phyloP scores from a whole-genome alignment of 2,888 invertebrate genomes.

The Caenorhabditis imperialis region DNA sequence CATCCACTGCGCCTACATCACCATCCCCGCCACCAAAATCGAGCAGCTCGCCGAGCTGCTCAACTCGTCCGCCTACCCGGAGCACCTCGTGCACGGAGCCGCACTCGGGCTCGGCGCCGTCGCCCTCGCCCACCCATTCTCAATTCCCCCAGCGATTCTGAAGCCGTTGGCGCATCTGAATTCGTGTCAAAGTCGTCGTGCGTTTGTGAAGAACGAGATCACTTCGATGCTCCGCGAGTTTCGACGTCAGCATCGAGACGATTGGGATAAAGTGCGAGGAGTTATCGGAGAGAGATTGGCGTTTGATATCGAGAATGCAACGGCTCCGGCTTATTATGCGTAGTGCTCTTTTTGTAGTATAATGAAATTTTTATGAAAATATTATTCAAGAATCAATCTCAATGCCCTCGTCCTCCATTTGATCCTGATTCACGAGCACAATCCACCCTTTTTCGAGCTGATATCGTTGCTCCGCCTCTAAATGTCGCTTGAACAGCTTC shows the following conservation, averaged over 20 bases:
- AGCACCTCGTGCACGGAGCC: slow-evolving; percentile 50
- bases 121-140: slow-evolving; percentile 58
- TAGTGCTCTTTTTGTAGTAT: not conserved
- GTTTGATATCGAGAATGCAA: slow-evolving; percentile 62
- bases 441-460: too few species aligned
- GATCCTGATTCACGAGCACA: too few species aligned
- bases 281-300: slow-evolving; percentile 50
- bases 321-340: slow-evolving; percentile 62
- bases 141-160: slow-evolving; percentile 47
- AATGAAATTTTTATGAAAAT: too few species aligned
- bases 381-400: too few species aligned
- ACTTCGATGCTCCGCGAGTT: slow-evolving; percentile 49
- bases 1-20: slow-evolving; percentile 57
- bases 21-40: slow-evolving; percentile 23
- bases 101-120: slow-evolving; percentile 52
- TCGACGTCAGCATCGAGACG: slow-evolving; percentile 55
- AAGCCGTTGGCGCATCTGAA: slow-evolving; percentile 43
- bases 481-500: too few species aligned
- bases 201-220: slow-evolving; percentile 28
- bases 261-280: slow-evolving; percentile 41
- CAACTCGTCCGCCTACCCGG: not conserved
- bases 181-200: slow-evolving; percentile 9
- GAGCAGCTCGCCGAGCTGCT: slow-evolving; percentile 9
- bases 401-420: too few species aligned
- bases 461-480: too few species aligned